These are phyloP conservation scores for Excalfactoria chinensis DNA, from an alignment of 2,113 vertebrate species.

Conservation along the genomic window DNA sequence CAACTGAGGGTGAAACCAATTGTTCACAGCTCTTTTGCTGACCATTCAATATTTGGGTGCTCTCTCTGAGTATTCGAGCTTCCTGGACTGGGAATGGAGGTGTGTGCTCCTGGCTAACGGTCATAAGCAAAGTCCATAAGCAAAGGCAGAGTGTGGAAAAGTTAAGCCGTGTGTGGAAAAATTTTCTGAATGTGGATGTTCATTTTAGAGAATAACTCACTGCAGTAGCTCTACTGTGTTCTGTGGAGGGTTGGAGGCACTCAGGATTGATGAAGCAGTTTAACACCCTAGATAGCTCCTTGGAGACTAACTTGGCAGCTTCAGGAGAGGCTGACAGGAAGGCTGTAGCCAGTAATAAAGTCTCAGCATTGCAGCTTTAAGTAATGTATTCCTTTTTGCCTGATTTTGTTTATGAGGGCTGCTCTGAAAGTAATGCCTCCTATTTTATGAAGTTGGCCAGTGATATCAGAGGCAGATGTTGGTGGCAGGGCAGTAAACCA, in stretches of 20 bases:
- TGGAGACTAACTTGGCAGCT: background rate
- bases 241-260: background rate
- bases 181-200: background rate
- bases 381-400: background rate
- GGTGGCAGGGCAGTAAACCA: too few species aligned
- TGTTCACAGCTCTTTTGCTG: background rate
- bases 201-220: background rate
- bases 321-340: background rate
- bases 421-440: too few species aligned
- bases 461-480: too few species aligned
- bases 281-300: background rate
- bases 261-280: constrained; percentile 11
- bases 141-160: background rate
- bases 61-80: background rate
- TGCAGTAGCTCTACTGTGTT: background rate
- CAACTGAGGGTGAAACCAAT: background rate
- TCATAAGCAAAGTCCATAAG: background rate
- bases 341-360: background rate
- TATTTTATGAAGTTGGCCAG: too few species aligned
- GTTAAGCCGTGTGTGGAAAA: background rate
- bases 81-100: background rate
- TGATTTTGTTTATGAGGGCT: background rate
- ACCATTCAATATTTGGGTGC: background rate
- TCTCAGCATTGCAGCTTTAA: background rate
- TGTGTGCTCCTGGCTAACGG: background rate